Evolutionary conservation across 2,888 invertebrate genomes (phyloP), one percentile per base, ranked within the genome.

Genomic region (Conomelus anceps): DNA sequence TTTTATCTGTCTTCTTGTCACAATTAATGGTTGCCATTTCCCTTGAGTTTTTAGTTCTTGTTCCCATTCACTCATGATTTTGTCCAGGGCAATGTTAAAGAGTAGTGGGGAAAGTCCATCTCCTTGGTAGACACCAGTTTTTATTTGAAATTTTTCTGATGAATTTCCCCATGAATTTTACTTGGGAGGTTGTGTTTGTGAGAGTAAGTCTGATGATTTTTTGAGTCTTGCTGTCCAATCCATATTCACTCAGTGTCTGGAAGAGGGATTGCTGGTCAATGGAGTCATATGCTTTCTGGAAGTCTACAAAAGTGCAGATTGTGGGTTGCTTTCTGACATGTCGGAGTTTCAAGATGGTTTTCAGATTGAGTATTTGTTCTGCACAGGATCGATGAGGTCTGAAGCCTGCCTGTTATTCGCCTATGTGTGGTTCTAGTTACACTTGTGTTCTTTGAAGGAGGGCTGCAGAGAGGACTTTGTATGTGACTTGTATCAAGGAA

Each of bases 331-430:
- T 85, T 17, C 89, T 88, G 23, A 89, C 87, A 84, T 88, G 88
- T 84, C 24, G 84, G 22, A 24, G 22, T 89, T 89, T 89, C 22
- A 87, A 84, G 20, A 89, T 34, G 17, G 87, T 86, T 90, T 90
- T 90, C 20, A 90, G 88, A 11, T 88, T 84, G 26, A 90, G 84
- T 84, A 90, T 88, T 88, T 90, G 90, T 85, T 91, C 87, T 34
- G 89, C 84, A 84, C 87, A 90, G 20, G 89, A 90, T 86, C 89
- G 84, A 89, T 89, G 86, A 90, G 88, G 87, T 87, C 90, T 85
- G 29, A 90, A 90, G 13, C 86, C 88, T 26, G 85, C 29, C 87
- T 89, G 90, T 22, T 86, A 87, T 90, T 88, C 88, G 87, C 85
- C 89, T 23, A 88, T 89, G 85, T 90, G 22, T 22, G 23, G 85